Conservation (phyloP, 2,797 vertebrate species). For the Microctenopoma stevenorrisi region DNA sequence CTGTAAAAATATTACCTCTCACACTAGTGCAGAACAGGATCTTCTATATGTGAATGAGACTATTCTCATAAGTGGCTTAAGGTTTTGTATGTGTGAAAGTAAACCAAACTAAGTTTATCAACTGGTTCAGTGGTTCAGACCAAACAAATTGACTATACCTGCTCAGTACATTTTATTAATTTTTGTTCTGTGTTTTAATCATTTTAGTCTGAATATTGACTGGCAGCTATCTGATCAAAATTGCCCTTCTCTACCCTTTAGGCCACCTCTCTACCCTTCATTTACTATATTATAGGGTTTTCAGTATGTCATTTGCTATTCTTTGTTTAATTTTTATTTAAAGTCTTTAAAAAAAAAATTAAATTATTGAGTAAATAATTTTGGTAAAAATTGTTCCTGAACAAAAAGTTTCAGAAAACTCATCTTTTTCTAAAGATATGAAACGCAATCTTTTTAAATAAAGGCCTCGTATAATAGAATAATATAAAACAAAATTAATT, state of each 20-base stretch:
- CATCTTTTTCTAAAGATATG: conserved; percentile 21
- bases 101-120: too few species aligned
- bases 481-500: conserved; percentile 39
- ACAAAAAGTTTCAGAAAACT: conserved; percentile 34
- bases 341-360: conserved; percentile 2
- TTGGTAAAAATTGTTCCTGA: conserved; percentile 2
- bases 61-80: too few species aligned
- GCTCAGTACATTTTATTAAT: background rate
- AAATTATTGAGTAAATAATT: background rate
- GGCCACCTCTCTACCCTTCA: background rate
- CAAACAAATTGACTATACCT: background rate
- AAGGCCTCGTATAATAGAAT: conserved; percentile 37
- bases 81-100: too few species aligned
- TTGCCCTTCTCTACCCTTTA: background rate
- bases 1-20: too few species aligned
- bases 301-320: background rate
- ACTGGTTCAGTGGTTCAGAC: too few species aligned
- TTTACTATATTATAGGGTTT: background rate
- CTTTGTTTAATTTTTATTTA: background rate
- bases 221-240: too few species aligned
- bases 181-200: background rate
- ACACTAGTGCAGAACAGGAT: too few species aligned
- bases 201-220: background rate
- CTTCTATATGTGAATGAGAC: too few species aligned
- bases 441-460: conserved; percentile 51